Percentiles rank a stretch among this genome's conserved stretches.
Evolutionary conservation across 2,888 invertebrate genomes (phyloP).

Genomic region (Eristalis tenax): DNA sequence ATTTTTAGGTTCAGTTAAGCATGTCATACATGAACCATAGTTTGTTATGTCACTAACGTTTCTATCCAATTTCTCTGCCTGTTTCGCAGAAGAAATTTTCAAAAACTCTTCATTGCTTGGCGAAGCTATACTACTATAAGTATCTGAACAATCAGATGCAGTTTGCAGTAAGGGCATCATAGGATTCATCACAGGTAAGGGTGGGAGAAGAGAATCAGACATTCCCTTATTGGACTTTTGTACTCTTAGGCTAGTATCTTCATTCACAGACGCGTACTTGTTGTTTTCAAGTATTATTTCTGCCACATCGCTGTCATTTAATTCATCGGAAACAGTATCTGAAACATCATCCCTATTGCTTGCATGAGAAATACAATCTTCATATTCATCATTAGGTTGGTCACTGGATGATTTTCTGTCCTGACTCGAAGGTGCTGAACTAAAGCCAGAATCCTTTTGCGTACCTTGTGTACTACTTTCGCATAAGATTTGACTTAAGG

Average conservation of each 20-base stretch:
- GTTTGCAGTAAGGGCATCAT: constrained; percentile 42
- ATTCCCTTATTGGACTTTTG: background rate
- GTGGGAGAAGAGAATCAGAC: constrained; percentile 15
- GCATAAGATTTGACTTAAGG: constrained; percentile 50
- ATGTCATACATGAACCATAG: constrained; percentile 83
- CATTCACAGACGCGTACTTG: background rate
- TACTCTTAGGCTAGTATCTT: background rate
- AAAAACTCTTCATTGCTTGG: constrained; percentile 29
- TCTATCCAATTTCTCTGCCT: background rate
- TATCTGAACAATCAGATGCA: constrained; percentile 48
- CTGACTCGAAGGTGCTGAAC: constrained; percentile 74
- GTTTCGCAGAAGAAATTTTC: background rate
- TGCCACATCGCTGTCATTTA: constrained; percentile 57
- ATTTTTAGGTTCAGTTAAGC: constrained; percentile 85
- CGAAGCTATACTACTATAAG: constrained; percentile 38
- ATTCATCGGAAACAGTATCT: constrained; percentile 62
- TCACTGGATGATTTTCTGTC: constrained; percentile 66
- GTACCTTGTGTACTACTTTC: constrained; percentile 28
- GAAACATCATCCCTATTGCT: constrained; percentile 32
- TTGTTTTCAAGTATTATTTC: constrained; percentile 21
- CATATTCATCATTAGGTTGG: constrained; percentile 38
- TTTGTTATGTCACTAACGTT: constrained; percentile 15
- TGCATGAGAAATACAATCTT: constrained; percentile 27
- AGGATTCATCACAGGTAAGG: constrained; percentile 9
- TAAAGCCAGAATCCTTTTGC: constrained; percentile 75